These are phyloP conservation scores for Daphoenositta chrysoptera DNA, from an alignment of 2,113 vertebrate genomes.

Conservation along the genomic window DNA sequence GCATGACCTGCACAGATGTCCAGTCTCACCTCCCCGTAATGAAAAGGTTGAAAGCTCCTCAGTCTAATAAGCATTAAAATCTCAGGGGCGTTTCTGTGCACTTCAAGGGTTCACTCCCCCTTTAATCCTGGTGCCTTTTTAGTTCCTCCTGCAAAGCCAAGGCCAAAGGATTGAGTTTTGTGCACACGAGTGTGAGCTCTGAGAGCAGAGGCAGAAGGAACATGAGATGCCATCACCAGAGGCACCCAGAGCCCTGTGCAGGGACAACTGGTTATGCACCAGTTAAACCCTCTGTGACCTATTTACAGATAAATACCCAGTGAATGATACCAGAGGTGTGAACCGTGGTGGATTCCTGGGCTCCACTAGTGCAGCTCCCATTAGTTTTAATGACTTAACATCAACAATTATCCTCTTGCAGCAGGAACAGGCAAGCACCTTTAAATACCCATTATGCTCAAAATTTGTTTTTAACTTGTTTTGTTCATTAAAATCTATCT, in stretches of 20 bases:
- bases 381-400: background rate
- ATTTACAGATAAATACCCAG: background rate
- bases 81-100: constrained; percentile 1
- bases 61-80: constrained; percentile 47
- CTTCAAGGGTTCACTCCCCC: background rate
- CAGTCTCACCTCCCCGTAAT: background rate
- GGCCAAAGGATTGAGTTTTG: background rate
- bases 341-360: background rate
- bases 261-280: background rate
- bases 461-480: background rate
- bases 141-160: background rate
- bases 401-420: background rate
- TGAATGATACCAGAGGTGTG: background rate
- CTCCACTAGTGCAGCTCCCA: background rate
- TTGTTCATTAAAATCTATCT: constrained; percentile 16
- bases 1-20: constrained; percentile 12
- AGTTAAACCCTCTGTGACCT: background rate
- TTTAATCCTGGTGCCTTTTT: constrained; percentile 37
- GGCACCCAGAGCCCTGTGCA: background rate
- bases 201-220: background rate
- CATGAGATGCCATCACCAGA: background rate
- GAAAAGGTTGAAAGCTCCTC: constrained; percentile 33
- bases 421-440: background rate
- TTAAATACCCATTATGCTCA: background rate
- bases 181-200: background rate